phyloP scores from a whole-genome alignment of 1,140 invertebrate species.

The Maconellicoccus hirsutus region DNA sequence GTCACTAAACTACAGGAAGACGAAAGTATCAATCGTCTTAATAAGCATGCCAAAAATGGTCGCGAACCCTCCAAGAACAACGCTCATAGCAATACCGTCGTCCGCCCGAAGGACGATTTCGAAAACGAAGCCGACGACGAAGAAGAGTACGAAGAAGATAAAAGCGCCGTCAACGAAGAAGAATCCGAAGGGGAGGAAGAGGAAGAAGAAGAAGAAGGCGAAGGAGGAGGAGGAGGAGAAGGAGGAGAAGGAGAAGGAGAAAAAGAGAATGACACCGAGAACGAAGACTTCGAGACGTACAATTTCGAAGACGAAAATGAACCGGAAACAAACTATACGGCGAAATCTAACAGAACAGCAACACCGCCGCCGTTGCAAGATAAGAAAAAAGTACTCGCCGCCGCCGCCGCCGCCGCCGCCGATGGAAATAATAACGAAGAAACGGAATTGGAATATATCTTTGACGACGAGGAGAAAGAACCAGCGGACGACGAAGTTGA shows the following conservation, averaged over 20 bases:
- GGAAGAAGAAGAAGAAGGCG: no score
- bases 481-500: constrained; percentile 35
- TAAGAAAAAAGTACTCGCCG: constrained; percentile 17
- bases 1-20: not conserved
- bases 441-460: constrained; percentile 21
- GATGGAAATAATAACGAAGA: constrained; percentile 24
- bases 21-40: not conserved
- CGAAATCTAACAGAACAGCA: not conserved
- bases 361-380: constrained; percentile 22
- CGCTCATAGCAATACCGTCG: not conserved
- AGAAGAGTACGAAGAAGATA: constrained; percentile 18
- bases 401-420: constrained; percentile 23
- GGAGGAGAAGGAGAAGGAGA: constrained; percentile 8
- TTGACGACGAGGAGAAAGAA: constrained; percentile 37
- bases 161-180: not conserved
- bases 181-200: not conserved
- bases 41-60: not conserved
- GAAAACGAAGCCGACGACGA: constrained; percentile 13
- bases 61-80: not conserved
- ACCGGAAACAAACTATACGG: constrained; percentile 12
- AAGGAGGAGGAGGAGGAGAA: constrained; percentile 18
- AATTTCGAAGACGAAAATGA: constrained; percentile 4
- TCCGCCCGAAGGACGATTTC: not conserved
- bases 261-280: not conserved
- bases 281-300: constrained; percentile 12